A percentile compares a stretch with the other conserved stretches of the same genome.
Evolutionary conservation across 2,797 vertebrate species (phyloP).

Genomic region (Chiroxiphia lanceolata): DNA sequence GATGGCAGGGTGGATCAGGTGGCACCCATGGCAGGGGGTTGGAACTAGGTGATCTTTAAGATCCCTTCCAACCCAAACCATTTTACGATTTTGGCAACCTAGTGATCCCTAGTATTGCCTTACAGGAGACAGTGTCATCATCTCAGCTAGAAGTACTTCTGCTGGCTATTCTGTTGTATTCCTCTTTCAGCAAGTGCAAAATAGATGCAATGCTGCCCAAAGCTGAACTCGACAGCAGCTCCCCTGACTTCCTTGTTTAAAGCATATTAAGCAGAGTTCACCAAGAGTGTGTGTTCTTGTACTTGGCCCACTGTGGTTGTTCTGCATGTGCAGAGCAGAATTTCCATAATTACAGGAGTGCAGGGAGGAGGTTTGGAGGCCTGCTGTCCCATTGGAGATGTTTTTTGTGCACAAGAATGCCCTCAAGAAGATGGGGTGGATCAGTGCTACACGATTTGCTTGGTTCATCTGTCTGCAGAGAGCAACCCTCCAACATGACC

Average conservation of each 20-base stretch:
- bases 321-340: not conserved
- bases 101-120: not conserved
- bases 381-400: not conserved
- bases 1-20: no score
- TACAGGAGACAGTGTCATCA: not conserved
- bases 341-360: not conserved
- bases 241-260: not conserved
- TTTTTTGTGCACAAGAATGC: not conserved
- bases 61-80: not conserved
- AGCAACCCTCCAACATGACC: not conserved
- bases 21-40: not conserved
- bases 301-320: not conserved
- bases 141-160: not conserved
- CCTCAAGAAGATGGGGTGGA: not conserved
- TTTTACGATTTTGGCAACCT: not conserved
- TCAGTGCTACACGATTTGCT: not conserved
- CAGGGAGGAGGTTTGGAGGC: not conserved
- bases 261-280: not conserved
- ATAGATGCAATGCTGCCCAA: not conserved
- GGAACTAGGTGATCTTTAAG: not conserved
- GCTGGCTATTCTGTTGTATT: not conserved
- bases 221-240: not conserved
- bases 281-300: not conserved
- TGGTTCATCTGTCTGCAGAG: not conserved
- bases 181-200: not conserved